Conservation (phyloP, 2,113 vertebrate species). For the Fregetta grallaria region DNA sequence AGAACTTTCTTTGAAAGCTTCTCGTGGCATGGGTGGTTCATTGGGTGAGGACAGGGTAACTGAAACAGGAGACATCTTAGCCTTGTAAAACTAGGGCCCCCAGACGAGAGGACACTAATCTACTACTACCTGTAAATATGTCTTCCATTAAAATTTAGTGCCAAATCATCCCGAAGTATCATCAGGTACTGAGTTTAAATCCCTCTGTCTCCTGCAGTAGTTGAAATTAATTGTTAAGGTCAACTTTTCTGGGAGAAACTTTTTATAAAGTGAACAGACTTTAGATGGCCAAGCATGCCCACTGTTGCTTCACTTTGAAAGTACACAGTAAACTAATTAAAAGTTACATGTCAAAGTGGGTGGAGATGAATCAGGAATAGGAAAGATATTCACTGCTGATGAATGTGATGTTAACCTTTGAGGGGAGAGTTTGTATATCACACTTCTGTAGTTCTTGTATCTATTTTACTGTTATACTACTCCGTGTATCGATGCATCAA, state of each 20-base stretch:
- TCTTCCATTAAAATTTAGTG: not conserved
- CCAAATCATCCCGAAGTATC: not conserved
- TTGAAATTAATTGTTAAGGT: not conserved
- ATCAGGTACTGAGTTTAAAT: not conserved
- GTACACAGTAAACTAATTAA: too few relatives aligned
- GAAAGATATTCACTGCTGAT: not conserved
- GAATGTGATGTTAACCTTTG: not conserved
- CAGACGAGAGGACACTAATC: not conserved
- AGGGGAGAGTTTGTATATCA: not conserved
- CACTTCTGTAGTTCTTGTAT: not conserved
- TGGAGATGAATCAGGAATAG: not conserved
- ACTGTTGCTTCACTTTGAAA: not conserved
- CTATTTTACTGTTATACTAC: not conserved
- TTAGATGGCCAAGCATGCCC: not conserved
- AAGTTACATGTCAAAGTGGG: not conserved
- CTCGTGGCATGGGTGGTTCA: fast-evolving
- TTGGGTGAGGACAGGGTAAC: not conserved
- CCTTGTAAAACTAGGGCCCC: not conserved
- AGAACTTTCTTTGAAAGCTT: not conserved
- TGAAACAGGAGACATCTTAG: not conserved
- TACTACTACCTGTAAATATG: not conserved
- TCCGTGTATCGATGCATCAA: not conserved
- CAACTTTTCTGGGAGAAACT: not conserved
- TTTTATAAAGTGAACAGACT: not conserved
- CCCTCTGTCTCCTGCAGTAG: not conserved